phyloP scores from a whole-genome alignment of 2,888 invertebrate species.

The Arge pagana region DNA sequence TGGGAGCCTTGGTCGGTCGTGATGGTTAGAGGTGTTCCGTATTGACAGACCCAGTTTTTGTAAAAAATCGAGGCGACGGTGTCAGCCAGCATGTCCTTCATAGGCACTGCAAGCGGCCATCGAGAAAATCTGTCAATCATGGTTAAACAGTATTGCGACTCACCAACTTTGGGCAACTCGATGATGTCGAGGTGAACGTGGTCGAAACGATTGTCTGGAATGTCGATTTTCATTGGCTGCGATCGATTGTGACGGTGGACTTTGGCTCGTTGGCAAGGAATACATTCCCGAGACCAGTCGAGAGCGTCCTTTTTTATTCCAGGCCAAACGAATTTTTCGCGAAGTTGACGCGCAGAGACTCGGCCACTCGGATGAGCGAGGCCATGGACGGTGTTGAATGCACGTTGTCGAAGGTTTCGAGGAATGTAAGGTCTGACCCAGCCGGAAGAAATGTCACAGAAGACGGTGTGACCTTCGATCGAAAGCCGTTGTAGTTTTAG shows the following conservation, averaged over 20 bases:
- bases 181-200: slow-evolving; percentile 27
- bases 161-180: slow-evolving; percentile 30
- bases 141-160: slow-evolving; percentile 44
- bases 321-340: slow-evolving; percentile 35
- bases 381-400: slow-evolving; percentile 31
- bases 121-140: slow-evolving; percentile 42
- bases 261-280: slow-evolving; percentile 32
- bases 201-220: slow-evolving; percentile 20
- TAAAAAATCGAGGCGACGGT: slow-evolving; percentile 40
- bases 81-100: slow-evolving; percentile 40
- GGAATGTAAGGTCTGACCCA: slow-evolving; percentile 34
- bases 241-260: slow-evolving; percentile 27
- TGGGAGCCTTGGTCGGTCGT: slow-evolving; percentile 45
- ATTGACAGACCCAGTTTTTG: slow-evolving; percentile 41
- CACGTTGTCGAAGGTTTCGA: slow-evolving; percentile 25
- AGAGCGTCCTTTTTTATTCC: slow-evolving; percentile 27
- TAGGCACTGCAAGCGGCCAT: slow-evolving; percentile 45
- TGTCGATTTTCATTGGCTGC: slow-evolving; percentile 7
- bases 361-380: slow-evolving; percentile 32
- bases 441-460: slow-evolving; percentile 30
- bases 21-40: slow-evolving; percentile 41
- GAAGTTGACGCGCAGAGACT: slow-evolving; percentile 24
- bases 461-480: slow-evolving; percentile 13
- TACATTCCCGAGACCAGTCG: slow-evolving; percentile 28
- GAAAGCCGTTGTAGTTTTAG: background rate